A percentile compares a stretch with the other conserved stretches of the same genome.
Evolutionary conservation across 2,888 invertebrate species (phyloP).

Genomic region (Drosophila kambysellisi): DNA sequence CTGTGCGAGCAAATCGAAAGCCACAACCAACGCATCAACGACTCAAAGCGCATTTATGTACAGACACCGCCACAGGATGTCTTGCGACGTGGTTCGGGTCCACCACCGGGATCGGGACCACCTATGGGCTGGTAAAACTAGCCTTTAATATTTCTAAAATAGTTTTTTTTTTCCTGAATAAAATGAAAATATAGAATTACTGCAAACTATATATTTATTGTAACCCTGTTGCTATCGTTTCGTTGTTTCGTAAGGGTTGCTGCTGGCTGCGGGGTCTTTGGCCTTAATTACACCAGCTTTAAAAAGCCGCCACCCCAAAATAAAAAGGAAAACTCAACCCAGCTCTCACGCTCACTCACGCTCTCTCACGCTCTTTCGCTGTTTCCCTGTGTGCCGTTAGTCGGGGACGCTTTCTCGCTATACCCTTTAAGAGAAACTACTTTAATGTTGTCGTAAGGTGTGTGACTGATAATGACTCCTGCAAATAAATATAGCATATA

Average conservation of each 20-base stretch:
- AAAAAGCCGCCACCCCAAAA: conserved; percentile 54
- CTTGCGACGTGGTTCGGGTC: conserved; percentile 31
- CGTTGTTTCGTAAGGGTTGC: conserved; percentile 52
- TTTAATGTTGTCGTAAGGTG: not conserved
- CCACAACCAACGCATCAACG: conserved; percentile 58
- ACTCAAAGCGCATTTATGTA: conserved; percentile 60
- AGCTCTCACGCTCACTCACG: conserved; percentile 14
- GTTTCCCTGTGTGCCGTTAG: not conserved
- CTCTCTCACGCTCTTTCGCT: not conserved
- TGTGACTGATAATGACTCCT: not conserved
- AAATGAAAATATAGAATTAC: not conserved
- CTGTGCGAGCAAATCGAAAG: conserved; percentile 86
- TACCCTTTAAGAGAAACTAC: not conserved
- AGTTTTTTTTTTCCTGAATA: not conserved
- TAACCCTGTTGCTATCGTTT: conserved; percentile 49
- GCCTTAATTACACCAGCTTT: conserved; percentile 66
- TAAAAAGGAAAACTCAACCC: conserved; percentile 16
- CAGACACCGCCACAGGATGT: conserved; percentile 63
- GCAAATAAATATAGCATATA: not conserved
- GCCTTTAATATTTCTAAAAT: not conserved
- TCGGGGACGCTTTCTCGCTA: conserved; percentile 8
- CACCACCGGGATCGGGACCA: conserved; percentile 24
- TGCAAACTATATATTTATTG: conserved; percentile 6
- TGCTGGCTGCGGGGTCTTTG: conserved; percentile 60
- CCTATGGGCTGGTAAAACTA: conserved; percentile 63